phyloP scores from a whole-genome alignment of 2,797 vertebrate species.

The Neoniphon sammara region DNA sequence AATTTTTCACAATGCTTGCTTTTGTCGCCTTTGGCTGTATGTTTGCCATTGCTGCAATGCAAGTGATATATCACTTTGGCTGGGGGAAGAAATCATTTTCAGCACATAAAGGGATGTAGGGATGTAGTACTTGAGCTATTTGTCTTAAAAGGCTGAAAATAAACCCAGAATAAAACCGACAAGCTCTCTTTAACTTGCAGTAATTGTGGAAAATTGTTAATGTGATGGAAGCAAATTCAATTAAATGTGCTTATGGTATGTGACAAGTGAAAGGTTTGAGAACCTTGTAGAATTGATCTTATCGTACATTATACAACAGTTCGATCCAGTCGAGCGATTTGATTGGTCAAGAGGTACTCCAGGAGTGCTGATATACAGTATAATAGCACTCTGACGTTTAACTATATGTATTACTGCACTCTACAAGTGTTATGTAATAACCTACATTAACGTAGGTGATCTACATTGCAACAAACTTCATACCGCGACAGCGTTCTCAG shows the following conservation, averaged over 20 bases:
- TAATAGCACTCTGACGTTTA: too few species aligned
- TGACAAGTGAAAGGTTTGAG: neutral
- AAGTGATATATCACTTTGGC: neutral
- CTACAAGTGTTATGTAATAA: too few species aligned
- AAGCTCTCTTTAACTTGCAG: neutral
- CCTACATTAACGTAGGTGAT: too few species aligned
- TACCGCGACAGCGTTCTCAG: too few species aligned
- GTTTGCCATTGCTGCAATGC: neutral
- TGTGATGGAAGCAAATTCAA: neutral
- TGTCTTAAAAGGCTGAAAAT: neutral
- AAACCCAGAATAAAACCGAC: neutral
- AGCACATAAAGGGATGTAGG: neutral
- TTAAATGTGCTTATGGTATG: neutral
- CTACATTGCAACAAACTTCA: too few species aligned
- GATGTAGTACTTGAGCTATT: neutral
- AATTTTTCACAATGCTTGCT: neutral
- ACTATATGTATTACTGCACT: too few species aligned
- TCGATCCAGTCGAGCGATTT: too few species aligned
- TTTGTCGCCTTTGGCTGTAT: neutral
- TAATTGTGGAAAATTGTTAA: neutral
- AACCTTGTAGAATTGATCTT: conserved; percentile 3
- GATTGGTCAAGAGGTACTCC: too few species aligned
- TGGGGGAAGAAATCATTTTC: neutral
- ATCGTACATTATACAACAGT: too few species aligned
- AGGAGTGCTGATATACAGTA: too few species aligned